Evolutionary conservation across 2,797 vertebrate genomes (phyloP).

Genomic region (Melanotaenia parkinsoni): DNA sequence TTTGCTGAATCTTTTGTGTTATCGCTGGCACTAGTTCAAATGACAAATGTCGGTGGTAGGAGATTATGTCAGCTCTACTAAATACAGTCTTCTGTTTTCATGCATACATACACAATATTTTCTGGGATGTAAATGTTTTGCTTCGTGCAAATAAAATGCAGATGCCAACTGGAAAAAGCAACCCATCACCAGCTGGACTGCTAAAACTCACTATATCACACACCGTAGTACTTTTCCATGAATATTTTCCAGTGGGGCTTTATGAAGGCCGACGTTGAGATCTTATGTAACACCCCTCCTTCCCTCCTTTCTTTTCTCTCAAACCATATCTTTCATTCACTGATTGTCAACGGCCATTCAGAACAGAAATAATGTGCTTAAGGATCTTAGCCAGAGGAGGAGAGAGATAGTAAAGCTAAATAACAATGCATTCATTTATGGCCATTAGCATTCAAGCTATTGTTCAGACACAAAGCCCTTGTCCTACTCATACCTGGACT

Average conservation of each 20-base stretch:
- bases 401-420: constrained; percentile 54
- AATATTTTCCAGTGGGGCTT: constrained; percentile 30
- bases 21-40: constrained; percentile 7
- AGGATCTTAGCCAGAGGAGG: constrained; percentile 41
- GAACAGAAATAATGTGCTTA: constrained; percentile 54
- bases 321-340: constrained; percentile 30
- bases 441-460: constrained; percentile 73
- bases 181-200: constrained; percentile 47
- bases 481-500: constrained; percentile 74
- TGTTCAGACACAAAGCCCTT: constrained; percentile 58
- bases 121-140: constrained; percentile 25
- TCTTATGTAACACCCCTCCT: constrained; percentile 28
- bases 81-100: constrained; percentile 32
- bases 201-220: constrained; percentile 32
- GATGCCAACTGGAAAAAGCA: constrained; percentile 44
- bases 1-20: constrained; percentile 27
- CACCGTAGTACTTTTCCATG: constrained; percentile 23
- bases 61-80: constrained; percentile 25
- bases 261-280: constrained; percentile 35
- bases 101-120: constrained; percentile 32
- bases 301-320: constrained; percentile 8
- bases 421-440: constrained; percentile 63
- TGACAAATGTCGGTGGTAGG: constrained; percentile 27
- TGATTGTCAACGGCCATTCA: constrained; percentile 43
- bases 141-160: constrained; percentile 21